These are phyloP conservation scores for Melieria crassipennis DNA, from an alignment of 2,888 invertebrate genomes.

Conservation along the genomic window DNA sequence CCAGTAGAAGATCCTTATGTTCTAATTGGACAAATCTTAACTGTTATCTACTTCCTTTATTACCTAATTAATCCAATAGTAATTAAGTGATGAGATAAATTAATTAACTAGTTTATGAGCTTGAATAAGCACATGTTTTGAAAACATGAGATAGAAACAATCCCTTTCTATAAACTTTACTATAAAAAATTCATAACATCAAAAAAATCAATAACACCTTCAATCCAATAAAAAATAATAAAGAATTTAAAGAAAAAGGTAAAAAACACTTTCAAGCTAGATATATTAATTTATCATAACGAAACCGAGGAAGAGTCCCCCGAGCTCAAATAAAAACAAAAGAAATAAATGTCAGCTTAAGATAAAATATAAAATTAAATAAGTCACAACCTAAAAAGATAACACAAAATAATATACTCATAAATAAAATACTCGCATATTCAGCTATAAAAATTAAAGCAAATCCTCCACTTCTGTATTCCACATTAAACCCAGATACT, in stretches of 20 bases:
- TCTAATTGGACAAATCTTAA: conserved; percentile 71
- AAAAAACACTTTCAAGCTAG: conserved; percentile 75
- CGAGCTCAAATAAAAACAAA: conserved; percentile 75
- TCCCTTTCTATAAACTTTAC: conserved; percentile 71
- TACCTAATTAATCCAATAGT: conserved; percentile 69
- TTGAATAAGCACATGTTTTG: conserved; percentile 76
- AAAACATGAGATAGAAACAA: conserved; percentile 74
- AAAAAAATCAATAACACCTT: conserved; percentile 65
- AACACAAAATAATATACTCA: conserved; percentile 71
- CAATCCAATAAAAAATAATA: conserved; percentile 70
- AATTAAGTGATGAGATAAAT: conserved; percentile 69
- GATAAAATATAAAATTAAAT: conserved; percentile 68
- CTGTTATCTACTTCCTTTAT: conserved; percentile 70
- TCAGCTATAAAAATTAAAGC: conserved; percentile 78
- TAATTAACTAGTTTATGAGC: conserved; percentile 71
- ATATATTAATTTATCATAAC: conserved; percentile 80
- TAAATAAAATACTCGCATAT: conserved; percentile 77
- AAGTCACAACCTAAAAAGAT: conserved; percentile 70
- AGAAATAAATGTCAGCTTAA: conserved; percentile 69
- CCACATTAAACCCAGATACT: conserved; percentile 83
- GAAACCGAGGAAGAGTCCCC: conserved; percentile 75
- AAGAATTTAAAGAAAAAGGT: conserved; percentile 72
- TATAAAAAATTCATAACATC: conserved; percentile 65
- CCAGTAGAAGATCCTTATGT: conserved; percentile 76
- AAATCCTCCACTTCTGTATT: conserved; percentile 78